These are phyloP conservation scores for Flexamia atlantica DNA, from an alignment of 2,888 invertebrate genomes.

Conservation along the genomic window DNA sequence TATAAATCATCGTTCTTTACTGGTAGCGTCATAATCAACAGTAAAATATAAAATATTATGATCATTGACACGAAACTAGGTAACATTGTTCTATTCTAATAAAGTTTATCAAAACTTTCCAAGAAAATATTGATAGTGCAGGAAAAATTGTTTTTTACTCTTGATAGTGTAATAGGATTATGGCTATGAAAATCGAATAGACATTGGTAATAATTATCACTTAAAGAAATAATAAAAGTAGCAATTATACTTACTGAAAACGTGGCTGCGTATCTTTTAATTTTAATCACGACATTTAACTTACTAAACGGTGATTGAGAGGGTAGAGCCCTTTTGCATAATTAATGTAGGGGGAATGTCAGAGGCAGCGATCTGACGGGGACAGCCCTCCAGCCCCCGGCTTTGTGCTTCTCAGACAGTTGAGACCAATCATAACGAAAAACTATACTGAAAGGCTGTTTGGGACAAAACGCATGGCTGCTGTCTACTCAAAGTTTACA, in stretches of 20 bases:
- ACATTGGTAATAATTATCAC: not conserved
- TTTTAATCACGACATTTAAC: not conserved
- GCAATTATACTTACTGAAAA: not conserved
- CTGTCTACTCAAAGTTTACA: too few relatives aligned
- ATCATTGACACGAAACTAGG: too few relatives aligned
- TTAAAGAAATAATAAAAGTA: not conserved
- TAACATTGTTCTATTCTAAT: too few relatives aligned
- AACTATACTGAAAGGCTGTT: not conserved
- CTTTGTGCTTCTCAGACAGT: not conserved
- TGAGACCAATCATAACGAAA: not conserved
- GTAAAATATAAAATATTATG: too few relatives aligned
- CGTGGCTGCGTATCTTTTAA: not conserved
- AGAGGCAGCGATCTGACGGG: not conserved
- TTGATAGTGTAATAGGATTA: too few relatives aligned
- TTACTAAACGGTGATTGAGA: not conserved
- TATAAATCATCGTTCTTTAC: too few relatives aligned
- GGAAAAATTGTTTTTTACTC: too few relatives aligned
- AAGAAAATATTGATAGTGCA: too few relatives aligned
- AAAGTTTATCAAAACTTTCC: too few relatives aligned
- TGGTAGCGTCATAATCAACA: too few relatives aligned
- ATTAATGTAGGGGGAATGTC: slow-evolving; percentile 6
- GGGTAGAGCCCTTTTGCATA: not conserved
- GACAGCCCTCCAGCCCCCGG: not conserved
- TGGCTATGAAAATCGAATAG: too few relatives aligned
- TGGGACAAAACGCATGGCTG: too few relatives aligned